phyloP scores from a whole-genome alignment of 2,888 invertebrate species.

The Harpagoxenus sublaevis region DNA sequence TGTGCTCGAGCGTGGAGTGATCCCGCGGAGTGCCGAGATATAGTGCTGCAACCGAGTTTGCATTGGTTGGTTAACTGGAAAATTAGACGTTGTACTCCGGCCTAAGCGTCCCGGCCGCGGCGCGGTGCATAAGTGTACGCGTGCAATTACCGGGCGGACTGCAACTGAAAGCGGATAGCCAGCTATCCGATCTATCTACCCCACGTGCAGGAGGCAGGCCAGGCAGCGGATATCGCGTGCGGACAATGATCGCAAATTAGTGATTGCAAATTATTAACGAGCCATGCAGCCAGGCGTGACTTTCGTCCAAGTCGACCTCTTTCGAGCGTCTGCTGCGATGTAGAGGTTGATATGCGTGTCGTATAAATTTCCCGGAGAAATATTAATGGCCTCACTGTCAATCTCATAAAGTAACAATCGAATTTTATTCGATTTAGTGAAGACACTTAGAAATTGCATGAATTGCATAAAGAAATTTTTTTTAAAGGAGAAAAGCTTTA shows the following conservation, averaged over 20 bases:
- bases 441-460: not conserved
- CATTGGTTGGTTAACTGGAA: slow-evolving; percentile 72
- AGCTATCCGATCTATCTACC: slow-evolving; percentile 58
- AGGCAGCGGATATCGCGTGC: slow-evolving; percentile 74
- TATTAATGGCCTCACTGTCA: slow-evolving; percentile 5
- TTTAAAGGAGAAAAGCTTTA: not conserved
- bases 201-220: slow-evolving; percentile 45
- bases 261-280: slow-evolving; percentile 75
- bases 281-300: slow-evolving; percentile 61
- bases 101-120: slow-evolving; percentile 62
- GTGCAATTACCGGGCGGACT: slow-evolving; percentile 65
- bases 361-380: slow-evolving; percentile 12
- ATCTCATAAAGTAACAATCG: not conserved
- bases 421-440: not conserved
- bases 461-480: not conserved
- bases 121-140: slow-evolving; percentile 62
- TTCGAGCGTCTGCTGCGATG: slow-evolving; percentile 24
- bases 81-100: slow-evolving; percentile 70
- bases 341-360: not conserved
- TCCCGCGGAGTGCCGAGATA: slow-evolving; percentile 16
- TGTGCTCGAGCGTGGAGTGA: slow-evolving; percentile 12
- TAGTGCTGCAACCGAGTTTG: slow-evolving; percentile 56
- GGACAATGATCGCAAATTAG: slow-evolving; percentile 76
- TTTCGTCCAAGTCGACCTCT: slow-evolving; percentile 62
- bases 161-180: slow-evolving; percentile 64